Evolutionary conservation across 2,888 invertebrate species (phyloP).

Genomic region (Podabrus alpinus): DNA sequence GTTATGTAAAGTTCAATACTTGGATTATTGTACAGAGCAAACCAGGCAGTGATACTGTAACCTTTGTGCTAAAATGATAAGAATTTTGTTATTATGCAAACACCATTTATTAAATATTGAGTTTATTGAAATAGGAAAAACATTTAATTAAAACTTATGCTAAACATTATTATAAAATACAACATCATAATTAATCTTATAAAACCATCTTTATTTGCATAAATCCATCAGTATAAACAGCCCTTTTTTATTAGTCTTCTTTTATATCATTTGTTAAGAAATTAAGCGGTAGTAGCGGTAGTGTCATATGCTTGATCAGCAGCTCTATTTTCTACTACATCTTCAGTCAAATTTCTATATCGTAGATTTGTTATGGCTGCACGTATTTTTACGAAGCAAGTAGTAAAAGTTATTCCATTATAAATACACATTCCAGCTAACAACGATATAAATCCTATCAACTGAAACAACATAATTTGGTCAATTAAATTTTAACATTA

Average conservation of each 20-base stretch:
- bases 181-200: neutral
- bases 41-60: neutral
- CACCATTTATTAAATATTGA: neutral
- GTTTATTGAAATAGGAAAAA: neutral
- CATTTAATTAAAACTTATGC: neutral
- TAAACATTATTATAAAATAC: neutral
- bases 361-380: constrained; percentile 32
- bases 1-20: neutral
- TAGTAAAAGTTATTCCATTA: constrained; percentile 58
- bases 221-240: neutral
- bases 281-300: neutral
- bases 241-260: neutral
- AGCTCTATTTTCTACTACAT: constrained; percentile 48
- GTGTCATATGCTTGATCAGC: constrained; percentile 40
- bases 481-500: neutral
- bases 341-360: constrained; percentile 44
- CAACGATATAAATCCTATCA: constrained; percentile 77
- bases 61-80: neutral
- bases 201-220: neutral
- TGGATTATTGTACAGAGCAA: neutral
- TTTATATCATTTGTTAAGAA: neutral
- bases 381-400: constrained; percentile 40
- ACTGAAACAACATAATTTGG: constrained; percentile 52
- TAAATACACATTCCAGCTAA: constrained; percentile 84
- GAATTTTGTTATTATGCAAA: neutral